phyloP scores from a whole-genome alignment of 1,140 invertebrate species.

The Pseudachorutes palmiensis region DNA sequence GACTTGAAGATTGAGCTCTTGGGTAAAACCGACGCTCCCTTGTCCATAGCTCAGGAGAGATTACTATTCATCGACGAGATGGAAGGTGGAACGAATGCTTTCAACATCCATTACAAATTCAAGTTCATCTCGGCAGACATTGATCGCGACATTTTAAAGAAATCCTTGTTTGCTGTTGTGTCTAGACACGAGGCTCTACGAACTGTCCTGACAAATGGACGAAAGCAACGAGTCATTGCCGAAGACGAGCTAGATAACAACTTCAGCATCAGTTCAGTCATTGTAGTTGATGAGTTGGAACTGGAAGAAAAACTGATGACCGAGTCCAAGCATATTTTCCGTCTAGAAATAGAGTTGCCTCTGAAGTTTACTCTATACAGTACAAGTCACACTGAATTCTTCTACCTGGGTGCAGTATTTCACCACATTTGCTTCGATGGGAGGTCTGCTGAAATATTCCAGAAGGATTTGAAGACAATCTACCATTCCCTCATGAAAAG shows the following conservation, averaged over 20 bases:
- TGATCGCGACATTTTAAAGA: neutral
- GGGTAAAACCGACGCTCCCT: neutral
- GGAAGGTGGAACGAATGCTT: neutral
- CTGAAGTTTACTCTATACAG: neutral
- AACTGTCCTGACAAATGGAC: neutral
- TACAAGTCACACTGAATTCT: neutral
- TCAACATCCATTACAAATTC: neutral
- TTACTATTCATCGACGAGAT: constrained; percentile 2
- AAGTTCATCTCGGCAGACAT: neutral
- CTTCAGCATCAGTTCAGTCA: neutral
- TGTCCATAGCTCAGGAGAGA: neutral
- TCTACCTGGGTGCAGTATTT: neutral
- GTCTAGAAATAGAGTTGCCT: neutral
- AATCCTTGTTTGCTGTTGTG: neutral
- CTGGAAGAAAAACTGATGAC: neutral
- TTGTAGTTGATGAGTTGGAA: neutral
- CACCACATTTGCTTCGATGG: constrained; percentile 21
- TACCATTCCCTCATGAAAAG: too few species aligned
- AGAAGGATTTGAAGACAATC: neutral
- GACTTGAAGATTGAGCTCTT: neutral
- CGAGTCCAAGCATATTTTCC: neutral
- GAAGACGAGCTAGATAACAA: neutral
- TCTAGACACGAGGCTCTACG: neutral
- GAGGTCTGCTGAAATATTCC: constrained; percentile 1
- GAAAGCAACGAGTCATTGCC: neutral